Evolutionary conservation across 2,797 vertebrate genomes (phyloP).

Genomic region (Phalanger gymnotis): DNA sequence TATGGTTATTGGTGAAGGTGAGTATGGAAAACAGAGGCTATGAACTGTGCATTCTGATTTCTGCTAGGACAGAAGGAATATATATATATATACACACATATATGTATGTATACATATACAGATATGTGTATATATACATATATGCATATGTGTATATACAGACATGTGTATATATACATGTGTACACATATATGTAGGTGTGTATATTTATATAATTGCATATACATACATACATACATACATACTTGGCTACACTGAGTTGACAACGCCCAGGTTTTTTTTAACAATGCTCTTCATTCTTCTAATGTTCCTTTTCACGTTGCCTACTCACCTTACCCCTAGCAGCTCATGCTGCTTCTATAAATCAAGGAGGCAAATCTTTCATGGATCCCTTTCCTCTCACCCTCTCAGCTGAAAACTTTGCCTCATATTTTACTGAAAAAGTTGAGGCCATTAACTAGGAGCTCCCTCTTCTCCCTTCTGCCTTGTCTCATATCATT

Average conservation of each 20-base stretch:
- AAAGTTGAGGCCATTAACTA: background rate
- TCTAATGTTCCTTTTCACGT: background rate
- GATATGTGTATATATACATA: background rate
- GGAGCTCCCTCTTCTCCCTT: background rate
- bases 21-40: background rate
- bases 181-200: conserved; percentile 2
- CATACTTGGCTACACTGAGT: background rate
- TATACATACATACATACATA: background rate
- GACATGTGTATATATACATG: rapidly evolving
- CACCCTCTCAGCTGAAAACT: background rate
- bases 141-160: too few relatives aligned
- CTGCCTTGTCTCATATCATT: background rate
- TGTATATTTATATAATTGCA: background rate
- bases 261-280: background rate
- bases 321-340: background rate
- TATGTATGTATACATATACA: too few relatives aligned
- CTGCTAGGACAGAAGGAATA: background rate
- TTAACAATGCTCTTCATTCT: background rate
- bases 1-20: background rate
- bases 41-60: background rate
- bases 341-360: background rate
- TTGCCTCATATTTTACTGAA: background rate
- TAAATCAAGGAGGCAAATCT: background rate
- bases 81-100: too few relatives aligned
- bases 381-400: background rate